Base-by-base conservation (phyloP, 2,888 invertebrate species). In the Endomychus coccineus region DNA sequence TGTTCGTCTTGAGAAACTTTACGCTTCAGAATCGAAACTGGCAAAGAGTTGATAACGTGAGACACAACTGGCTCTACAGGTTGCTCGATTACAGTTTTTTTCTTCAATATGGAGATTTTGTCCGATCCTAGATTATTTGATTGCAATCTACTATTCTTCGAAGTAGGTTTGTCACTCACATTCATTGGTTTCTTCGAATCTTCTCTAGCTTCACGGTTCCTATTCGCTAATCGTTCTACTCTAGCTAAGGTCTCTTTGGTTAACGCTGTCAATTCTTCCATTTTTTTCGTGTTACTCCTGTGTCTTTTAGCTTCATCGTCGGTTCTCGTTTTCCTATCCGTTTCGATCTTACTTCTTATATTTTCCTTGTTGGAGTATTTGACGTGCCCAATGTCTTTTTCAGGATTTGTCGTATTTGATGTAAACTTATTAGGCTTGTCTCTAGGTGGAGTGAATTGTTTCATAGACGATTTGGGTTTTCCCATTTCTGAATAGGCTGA, bases 181-280 rank as follows among this genome's bases (percentile, higher is more conserved):
- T 4, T 17, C 11, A 14, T 9, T 42, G 17, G 40, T 39, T 25
- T 35, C 19, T 38, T 16, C 3, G 21, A 11, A 44, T 54, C 49
- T 36, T 46, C 48, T 16, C 40, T 46, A 9, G 54, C 50, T 7
- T 51, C 42, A 27, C 55, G 55, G 39, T 49, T 54, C 16, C 29
- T 55, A 44, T 71, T 69, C 3, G 58, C 48, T 57, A 79, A 71
- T 66, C 71, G 72, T 62, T 78, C 78, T 54, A 79, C 77, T 56
- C 77, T 74, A 60, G 77, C 78, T 67, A 79, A 71, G 27, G 79
- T 77, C 54, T 78, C 75, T 61, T 74, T 74, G 34, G 79, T 78
- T 52, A 78, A 68, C 19, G 75, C 76, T 44, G 77, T 73, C 59
- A 79, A 66, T 54, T 73, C 77, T 51, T 79, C 78, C 69, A 79